phyloP scores from a whole-genome alignment of 2,113 vertebrate genomes.

The Gobius niger region DNA sequence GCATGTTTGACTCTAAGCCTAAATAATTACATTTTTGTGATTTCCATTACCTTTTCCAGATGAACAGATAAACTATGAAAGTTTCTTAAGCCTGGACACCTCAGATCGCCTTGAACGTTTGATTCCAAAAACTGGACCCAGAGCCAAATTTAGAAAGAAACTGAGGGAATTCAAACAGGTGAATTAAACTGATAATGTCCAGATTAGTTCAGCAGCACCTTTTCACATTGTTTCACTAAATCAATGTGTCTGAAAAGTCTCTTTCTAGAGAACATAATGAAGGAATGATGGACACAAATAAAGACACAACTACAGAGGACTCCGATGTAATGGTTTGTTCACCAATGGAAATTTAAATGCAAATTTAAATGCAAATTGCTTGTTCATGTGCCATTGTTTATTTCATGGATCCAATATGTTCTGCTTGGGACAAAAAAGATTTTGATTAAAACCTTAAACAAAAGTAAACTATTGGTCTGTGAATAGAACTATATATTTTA shows the following conservation, averaged over 20 bases:
- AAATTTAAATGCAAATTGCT: not conserved
- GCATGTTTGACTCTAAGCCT: not conserved
- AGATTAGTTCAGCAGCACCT: no score
- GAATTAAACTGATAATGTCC: not conserved
- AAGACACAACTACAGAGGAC: not conserved
- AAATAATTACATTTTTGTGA: not conserved
- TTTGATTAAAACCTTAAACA: no score
- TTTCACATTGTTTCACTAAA: not conserved
- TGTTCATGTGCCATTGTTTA: not conserved
- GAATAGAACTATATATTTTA: no score
- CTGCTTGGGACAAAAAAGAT: no score
- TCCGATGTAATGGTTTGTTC: not conserved
- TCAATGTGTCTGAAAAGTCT: not conserved
- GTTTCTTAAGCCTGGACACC: constrained; percentile 12
- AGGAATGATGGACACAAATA: constrained; percentile 5
- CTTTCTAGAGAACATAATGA: not conserved
- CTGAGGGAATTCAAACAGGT: constrained; percentile 21
- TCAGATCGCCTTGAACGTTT: not conserved
- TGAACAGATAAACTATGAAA: not conserved
- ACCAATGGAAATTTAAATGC: not conserved
- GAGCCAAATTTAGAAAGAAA: constrained; percentile 14
- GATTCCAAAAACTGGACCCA: constrained; percentile 21
- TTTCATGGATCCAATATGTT: no score
- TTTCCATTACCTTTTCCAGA: constrained; percentile 6
- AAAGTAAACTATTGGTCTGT: no score